Evolutionary conservation across 2,797 vertebrate genomes (phyloP).

Genomic region (Ciconia nigra): DNA sequence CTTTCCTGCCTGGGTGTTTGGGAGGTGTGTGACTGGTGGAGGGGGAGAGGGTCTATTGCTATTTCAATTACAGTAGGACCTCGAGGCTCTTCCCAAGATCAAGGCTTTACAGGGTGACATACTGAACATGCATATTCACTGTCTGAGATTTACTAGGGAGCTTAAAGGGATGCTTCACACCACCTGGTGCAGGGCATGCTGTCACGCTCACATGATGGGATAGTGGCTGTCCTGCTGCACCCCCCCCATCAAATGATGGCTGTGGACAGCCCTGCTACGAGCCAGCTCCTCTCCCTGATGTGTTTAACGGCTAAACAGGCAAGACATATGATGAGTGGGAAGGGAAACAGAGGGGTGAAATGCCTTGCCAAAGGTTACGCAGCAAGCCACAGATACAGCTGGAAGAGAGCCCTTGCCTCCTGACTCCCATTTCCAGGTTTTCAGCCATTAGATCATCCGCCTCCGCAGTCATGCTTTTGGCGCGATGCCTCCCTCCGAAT

Average conservation of each 20-base stretch:
- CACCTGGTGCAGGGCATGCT: neutral
- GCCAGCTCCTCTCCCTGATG: neutral
- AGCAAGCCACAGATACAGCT: constrained; percentile 7
- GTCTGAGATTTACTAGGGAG: neutral
- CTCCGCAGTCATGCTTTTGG: neutral
- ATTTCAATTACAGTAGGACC: neutral
- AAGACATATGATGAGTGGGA: constrained; percentile 40
- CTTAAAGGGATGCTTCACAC: neutral
- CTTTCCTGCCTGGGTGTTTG: neutral
- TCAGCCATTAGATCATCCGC: neutral
- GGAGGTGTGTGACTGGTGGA: neutral
- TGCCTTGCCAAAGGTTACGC: neutral
- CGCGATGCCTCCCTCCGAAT: accelerated
- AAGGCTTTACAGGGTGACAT: neutral
- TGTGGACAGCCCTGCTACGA: neutral
- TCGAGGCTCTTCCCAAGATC: neutral
- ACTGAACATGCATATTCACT: neutral
- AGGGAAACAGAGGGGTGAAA: neutral
- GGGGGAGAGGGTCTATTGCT: neutral
- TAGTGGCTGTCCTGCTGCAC: neutral
- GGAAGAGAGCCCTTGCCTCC: constrained; percentile 32
- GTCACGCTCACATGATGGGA: accelerated
- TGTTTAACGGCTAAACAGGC: neutral
- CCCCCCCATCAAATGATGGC: accelerated
- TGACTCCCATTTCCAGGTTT: neutral